These are phyloP conservation scores for Panzeria rudis DNA, from an alignment of 2,888 invertebrate genomes.

Conservation along the genomic window DNA sequence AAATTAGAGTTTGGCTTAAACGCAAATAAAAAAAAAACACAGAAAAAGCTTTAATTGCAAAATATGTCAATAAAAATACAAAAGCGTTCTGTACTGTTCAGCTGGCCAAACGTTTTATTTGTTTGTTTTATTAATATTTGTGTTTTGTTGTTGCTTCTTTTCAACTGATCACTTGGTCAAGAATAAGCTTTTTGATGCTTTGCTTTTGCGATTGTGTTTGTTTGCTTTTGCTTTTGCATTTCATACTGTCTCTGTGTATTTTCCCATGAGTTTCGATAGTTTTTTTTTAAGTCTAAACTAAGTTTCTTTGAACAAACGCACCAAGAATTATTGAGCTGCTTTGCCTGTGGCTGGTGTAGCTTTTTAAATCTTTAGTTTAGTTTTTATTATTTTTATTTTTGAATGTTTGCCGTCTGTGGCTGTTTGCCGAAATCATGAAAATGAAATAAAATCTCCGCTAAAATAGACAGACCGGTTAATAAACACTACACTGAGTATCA, in stretches of 20 bases:
- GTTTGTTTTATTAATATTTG: constrained; percentile 10
- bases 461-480: constrained; percentile 71
- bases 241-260: constrained; percentile 13
- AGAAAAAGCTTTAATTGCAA: constrained; percentile 32
- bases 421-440: constrained; percentile 68
- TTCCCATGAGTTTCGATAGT: constrained; percentile 11
- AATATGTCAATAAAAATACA: constrained; percentile 7
- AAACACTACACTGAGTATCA: constrained; percentile 50
- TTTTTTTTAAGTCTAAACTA: constrained; percentile 12
- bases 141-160: constrained; percentile 16
- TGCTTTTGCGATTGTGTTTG: constrained; percentile 45
- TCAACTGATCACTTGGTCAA: constrained; percentile 40
- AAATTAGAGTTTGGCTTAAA: neutral
- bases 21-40: neutral
- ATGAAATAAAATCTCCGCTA: constrained; percentile 64
- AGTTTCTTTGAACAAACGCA: constrained; percentile 37
- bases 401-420: constrained; percentile 33
- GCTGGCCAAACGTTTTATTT: neutral
- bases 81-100: neutral
- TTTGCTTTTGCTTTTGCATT: constrained; percentile 29
- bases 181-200: constrained; percentile 56
- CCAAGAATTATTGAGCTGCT: constrained; percentile 69
- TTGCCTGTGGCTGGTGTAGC: constrained; percentile 30
- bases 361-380: constrained; percentile 18
- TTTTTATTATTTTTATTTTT: constrained; percentile 1